These are phyloP conservation scores for Microvelia longipes DNA, from an alignment of 1,140 invertebrate species.

Conservation along the genomic window DNA sequence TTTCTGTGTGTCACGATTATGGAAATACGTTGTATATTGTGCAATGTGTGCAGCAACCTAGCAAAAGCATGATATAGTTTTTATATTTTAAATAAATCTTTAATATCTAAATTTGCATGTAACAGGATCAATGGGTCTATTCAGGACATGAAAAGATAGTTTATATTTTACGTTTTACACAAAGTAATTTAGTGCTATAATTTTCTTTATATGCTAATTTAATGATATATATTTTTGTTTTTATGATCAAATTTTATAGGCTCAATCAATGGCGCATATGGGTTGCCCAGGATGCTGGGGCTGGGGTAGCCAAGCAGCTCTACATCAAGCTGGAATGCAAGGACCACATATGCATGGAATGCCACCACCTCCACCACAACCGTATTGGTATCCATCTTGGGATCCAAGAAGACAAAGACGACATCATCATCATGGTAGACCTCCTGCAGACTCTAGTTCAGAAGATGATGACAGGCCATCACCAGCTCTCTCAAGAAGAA, in stretches of 20 bases:
- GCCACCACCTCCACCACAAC: constrained; percentile 3
- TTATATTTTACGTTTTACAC: too few relatives aligned
- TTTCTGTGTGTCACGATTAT: too few relatives aligned
- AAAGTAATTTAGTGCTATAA: too few relatives aligned
- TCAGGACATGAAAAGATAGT: too few relatives aligned
- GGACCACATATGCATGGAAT: constrained; percentile 8
- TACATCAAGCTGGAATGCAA: constrained; percentile 8
- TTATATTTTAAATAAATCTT: too few relatives aligned
- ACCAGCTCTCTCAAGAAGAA: constrained; percentile 10
- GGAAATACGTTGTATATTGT: too few relatives aligned
- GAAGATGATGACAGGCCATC: constrained; percentile 13
- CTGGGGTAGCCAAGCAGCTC: constrained; percentile 15
- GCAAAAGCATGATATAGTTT: too few relatives aligned
- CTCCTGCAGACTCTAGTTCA: neutral
- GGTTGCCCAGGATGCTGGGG: constrained; percentile 40
- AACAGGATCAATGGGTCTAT: too few relatives aligned
- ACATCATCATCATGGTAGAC: neutral
- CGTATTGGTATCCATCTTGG: constrained; percentile 10
- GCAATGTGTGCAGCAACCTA: too few relatives aligned
- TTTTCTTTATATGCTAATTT: too few relatives aligned
- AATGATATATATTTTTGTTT: neutral
- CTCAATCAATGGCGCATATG: constrained; percentile 52
- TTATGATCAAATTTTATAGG: constrained; percentile 30
- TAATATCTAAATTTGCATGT: too few relatives aligned
- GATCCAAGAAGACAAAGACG: constrained; percentile 7